Base-by-base conservation (phyloP, 2,888 invertebrate species). In the Agonopterix subpropinquella region DNA sequence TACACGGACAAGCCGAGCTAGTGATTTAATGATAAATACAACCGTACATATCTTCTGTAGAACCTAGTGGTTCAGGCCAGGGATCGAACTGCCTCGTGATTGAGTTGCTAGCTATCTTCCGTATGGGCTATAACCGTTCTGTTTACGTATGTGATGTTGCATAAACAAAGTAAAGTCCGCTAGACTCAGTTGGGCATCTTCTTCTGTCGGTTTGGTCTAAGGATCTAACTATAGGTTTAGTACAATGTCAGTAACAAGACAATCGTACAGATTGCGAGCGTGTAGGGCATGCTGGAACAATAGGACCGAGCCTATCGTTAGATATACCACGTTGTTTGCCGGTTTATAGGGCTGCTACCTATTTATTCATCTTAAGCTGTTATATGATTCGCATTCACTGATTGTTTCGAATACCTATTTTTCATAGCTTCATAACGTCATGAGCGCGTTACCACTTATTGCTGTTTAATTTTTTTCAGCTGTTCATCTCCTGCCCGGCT, bases 241-340 rank as follows among this genome's bases (percentile, higher is more conserved):
- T n/a, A 35, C 47, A 48, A 50, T 51, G 48, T 53, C 53, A 53
- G 47, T 53, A 52, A 51, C 53, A 36, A 51, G 54, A 52, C 57
- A 54, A 55, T 56, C 47, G 53, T 15, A 28, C 47, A 51, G 52
- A 52, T 52, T 51, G 45, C 43, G 46, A 47, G 47, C 50, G 50
- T 49, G 51, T 51, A 52, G 47, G 50, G 46, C 57, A 49, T 49
- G 49, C 46, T 28, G 44, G 48, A 54, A 58, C 58, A 58, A 58
- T 58, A 48, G 47, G 43, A 50, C 50, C 51, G 41, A 51, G 58
- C 56, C 52, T 58, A 54, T 52, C 53, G 44, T 45, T 48, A 7
- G 43, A 39, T 39, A n/a, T 9, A 9, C 9, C 39, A 39, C 10
- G 10, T n/a, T 3, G 39, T 11, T 42, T 5, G 42, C 11, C 13